Percentiles rank a stretch among this genome's conserved stretches.
phyloP scores from a whole-genome alignment of 2,888 invertebrate species.

The Tetramorium bicarinatum region DNA sequence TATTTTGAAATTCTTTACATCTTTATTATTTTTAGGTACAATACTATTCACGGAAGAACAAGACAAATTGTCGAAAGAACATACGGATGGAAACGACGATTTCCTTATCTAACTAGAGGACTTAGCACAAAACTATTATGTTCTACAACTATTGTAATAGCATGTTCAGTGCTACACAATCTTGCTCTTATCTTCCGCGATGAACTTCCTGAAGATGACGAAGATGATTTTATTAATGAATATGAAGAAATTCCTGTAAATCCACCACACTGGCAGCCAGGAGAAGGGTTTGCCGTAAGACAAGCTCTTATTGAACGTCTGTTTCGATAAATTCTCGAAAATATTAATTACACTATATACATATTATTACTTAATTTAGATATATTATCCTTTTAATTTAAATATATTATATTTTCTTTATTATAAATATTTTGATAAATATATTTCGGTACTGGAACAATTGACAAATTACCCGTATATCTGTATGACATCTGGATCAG shows the following conservation, averaged over 20 bases:
- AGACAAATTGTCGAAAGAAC: conserved; percentile 64
- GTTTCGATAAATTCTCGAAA: not conserved
- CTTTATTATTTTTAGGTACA: conserved; percentile 22
- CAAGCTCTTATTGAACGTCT: not conserved
- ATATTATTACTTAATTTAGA: too few relatives aligned
- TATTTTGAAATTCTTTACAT: too few relatives aligned
- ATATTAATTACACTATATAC: too few relatives aligned
- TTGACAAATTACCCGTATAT: too few relatives aligned
- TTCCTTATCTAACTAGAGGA: conserved; percentile 16
- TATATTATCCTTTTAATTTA: too few relatives aligned
- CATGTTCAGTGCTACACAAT: conserved; percentile 68
- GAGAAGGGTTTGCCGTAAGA: conserved; percentile 17
- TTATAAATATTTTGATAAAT: too few relatives aligned
- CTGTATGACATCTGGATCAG: too few relatives aligned
- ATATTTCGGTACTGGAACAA: too few relatives aligned
- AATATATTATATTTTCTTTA: too few relatives aligned
- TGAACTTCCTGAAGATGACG: conserved; percentile 60
- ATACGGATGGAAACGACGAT: conserved; percentile 63
- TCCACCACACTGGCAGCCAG: not conserved
- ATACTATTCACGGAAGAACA: conserved; percentile 61
- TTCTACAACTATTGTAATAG: conserved; percentile 65
- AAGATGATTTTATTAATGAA: conserved; percentile 15
- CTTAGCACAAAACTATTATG: conserved; percentile 56
- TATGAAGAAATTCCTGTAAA: conserved; percentile 37
- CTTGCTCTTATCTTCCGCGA: conserved; percentile 61